Base-by-base conservation (phyloP, 2,888 invertebrate genomes). In the Polyommatus iphigenia region DNA sequence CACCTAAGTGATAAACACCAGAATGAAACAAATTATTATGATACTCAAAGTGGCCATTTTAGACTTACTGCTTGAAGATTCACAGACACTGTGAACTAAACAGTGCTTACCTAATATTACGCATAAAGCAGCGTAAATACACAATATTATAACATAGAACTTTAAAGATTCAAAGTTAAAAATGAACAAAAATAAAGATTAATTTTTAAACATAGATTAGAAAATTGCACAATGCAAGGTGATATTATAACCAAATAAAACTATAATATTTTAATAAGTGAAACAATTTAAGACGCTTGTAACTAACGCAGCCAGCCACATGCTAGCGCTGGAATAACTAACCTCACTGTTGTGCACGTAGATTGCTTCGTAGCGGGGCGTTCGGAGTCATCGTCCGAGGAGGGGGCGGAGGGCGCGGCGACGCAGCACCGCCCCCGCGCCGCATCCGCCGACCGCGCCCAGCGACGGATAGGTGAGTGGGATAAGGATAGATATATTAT, bases 381-480 rank as follows among this genome's bases (percentile, higher is more conserved):
- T 82, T 97, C 97, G 87, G 97, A 97, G 90, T 97, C 97, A 76
- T 97, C 97, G 83, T 97, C 97, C 0, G 97, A 97, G 86, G 88
- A 90, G 0, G 95, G 95, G 78, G 91, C 87, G 82, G 92, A 89
- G 32, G 67, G 76, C n/a, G 77, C 54, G 32, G 77, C 24, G 71
- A 71, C 71, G 46, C 32, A 54, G 77, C 96, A 96, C 2, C 94
- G 95, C 29, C 96, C 96, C 18, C 91, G 97, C 77, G 96, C 96
- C 77, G 95, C 96, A 77, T 95, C 95, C 54, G 95, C 95, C 13
- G 97, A 97, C 84, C 95, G 95, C 81, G 84, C 84, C 50, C 83
- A 84, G 57, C 80, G 92, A 76, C 84, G 91, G 78, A 83, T 91
- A 8, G 93, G 93, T 92, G 79, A 87, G 91, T 85, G 5, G 6